A percentile compares a stretch with the other conserved stretches of the same genome.
These are phyloP conservation scores for Miniopterus natalensis DNA, from an alignment of 2,113 vertebrate species.

Conservation along the genomic window DNA sequence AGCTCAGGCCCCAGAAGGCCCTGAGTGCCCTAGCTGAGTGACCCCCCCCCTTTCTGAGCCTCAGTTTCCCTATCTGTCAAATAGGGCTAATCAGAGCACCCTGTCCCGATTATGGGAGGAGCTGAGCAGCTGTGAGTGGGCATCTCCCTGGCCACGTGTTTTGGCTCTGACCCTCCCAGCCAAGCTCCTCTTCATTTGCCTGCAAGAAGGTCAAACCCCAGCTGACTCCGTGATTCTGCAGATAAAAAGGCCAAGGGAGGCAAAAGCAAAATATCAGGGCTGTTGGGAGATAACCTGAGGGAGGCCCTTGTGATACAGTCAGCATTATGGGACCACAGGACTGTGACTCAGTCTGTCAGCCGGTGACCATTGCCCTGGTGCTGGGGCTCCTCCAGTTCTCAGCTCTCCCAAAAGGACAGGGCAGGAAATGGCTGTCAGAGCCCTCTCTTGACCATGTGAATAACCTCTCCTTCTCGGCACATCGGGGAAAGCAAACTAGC, in stretches of 20 bases:
- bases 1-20: not conserved
- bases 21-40: not conserved
- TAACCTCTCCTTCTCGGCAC: not conserved
- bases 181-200: not conserved
- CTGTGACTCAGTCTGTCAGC: conserved; percentile 9
- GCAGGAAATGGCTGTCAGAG: not conserved
- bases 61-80: not conserved
- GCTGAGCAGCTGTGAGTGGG: accelerated
- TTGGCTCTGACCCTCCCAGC: not conserved
- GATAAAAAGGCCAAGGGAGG: not conserved
- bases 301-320: not conserved
- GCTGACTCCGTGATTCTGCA: not conserved
- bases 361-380: not conserved
- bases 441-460: not conserved
- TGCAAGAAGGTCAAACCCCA: not conserved
- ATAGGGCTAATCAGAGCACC: too few relatives aligned
- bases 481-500: not conserved
- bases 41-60: not conserved
- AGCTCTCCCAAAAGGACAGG: not conserved
- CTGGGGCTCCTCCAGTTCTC: not conserved
- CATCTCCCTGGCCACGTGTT: accelerated
- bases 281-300: not conserved
- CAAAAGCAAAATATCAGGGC: not conserved
- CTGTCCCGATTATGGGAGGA: not conserved
- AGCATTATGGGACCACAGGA: accelerated